Percentiles rank a stretch among this genome's conserved stretches.
These are phyloP conservation scores for Neodiprion virginianus DNA, from an alignment of 1,140 invertebrate genomes.

Conservation along the genomic window DNA sequence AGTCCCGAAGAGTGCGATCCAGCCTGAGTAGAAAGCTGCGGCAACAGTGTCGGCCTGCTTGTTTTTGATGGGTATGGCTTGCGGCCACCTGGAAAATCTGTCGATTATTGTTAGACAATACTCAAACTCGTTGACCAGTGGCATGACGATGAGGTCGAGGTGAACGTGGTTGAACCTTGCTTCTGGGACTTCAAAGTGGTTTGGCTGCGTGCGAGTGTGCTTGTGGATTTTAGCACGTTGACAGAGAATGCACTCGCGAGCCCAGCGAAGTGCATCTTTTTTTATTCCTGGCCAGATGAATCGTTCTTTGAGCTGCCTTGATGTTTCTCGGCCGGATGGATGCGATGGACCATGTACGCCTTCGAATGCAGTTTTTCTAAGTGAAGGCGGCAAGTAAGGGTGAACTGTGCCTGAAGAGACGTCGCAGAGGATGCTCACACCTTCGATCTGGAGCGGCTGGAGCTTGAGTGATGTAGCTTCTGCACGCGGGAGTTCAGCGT, in stretches of 20 bases:
- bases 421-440: constrained; percentile 22
- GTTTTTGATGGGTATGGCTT: constrained; percentile 33
- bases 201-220: constrained; percentile 17
- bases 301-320: constrained; percentile 8
- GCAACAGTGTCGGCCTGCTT: too few relatives aligned
- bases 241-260: constrained; percentile 27
- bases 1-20: constrained; percentile 45
- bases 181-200: constrained; percentile 15
- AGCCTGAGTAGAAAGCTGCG: constrained; percentile 24
- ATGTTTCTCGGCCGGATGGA: constrained; percentile 20
- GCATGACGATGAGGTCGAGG: constrained; percentile 49
- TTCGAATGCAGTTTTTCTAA: constrained; percentile 14
- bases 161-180: constrained; percentile 38
- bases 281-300: constrained; percentile 25
- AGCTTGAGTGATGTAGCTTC: constrained; percentile 19
- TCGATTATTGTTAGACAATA: constrained; percentile 25
- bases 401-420: constrained; percentile 51
- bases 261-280: constrained; percentile 24
- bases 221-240: constrained; percentile 25
- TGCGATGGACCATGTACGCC: constrained; percentile 25
- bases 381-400: constrained; percentile 31
- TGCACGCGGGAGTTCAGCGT: constrained; percentile 20
- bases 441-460: constrained; percentile 22
- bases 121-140: constrained; percentile 27
- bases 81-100: constrained; percentile 40